These are phyloP conservation scores for Drosophila lowei DNA, from an alignment of 1,140 invertebrate species.

Conservation along the genomic window DNA sequence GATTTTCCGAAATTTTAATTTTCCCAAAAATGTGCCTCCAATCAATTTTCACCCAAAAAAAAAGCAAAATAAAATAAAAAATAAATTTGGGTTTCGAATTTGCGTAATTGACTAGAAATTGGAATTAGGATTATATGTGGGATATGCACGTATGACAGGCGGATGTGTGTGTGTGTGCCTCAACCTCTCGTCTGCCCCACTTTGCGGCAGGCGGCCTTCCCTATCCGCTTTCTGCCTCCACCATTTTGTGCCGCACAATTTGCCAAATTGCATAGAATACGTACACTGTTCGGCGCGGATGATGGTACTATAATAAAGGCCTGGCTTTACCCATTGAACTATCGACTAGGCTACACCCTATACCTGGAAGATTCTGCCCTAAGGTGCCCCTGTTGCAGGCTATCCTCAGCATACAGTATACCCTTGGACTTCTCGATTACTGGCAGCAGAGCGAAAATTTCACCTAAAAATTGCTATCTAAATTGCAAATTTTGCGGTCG, in stretches of 20 bases:
- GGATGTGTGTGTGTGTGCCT: too few species aligned
- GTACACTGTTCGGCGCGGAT: conserved; percentile 12
- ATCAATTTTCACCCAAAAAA: conserved; percentile 24
- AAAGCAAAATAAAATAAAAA: conserved; percentile 31
- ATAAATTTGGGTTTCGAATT: conserved; percentile 1
- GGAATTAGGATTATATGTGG: conserved; percentile 14
- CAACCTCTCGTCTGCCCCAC: not conserved
- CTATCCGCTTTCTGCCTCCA: not conserved
- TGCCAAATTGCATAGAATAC: conserved; percentile 53
- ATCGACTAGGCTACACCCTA: too few species aligned
- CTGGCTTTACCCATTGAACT: too few species aligned
- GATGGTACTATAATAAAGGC: conserved; percentile 6
- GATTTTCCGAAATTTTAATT: conserved; percentile 25
- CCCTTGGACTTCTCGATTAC: not conserved
- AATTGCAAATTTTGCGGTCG: conserved; percentile 76
- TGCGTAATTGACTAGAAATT: conserved; percentile 56
- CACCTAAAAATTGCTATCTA: conserved; percentile 64
- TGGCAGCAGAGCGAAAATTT: too few species aligned
- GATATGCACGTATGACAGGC: conserved; percentile 1
- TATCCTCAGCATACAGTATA: not conserved
- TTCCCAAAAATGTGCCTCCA: conserved; percentile 8
- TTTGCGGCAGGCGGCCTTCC: conserved; percentile 4
- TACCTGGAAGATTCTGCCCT: too few species aligned
- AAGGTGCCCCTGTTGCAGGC: not conserved
- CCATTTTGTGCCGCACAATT: conserved; percentile 26